phyloP scores from a whole-genome alignment of 1,140 invertebrate genomes.

The Zaprionus ornatus region DNA sequence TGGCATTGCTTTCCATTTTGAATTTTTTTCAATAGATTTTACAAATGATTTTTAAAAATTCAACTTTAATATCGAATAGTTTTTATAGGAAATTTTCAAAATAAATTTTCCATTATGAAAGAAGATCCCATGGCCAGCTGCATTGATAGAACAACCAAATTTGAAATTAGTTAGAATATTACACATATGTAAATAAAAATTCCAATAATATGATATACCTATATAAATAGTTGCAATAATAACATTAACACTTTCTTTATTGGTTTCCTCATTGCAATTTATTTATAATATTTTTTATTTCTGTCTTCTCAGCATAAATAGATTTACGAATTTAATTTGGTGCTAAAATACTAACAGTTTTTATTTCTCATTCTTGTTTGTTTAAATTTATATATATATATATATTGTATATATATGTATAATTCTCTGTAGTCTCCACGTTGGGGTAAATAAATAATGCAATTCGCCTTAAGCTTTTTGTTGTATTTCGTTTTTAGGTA shows the following conservation, averaged over 20 bases:
- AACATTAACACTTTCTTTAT: neutral
- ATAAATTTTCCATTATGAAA: too few relatives aligned
- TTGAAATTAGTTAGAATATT: too few relatives aligned
- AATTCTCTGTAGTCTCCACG: constrained; percentile 32
- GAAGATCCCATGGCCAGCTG: constrained; percentile 2
- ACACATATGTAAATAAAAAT: too few relatives aligned
- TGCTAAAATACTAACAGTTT: constrained; percentile 83
- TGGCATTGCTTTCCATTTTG: constrained; percentile 10
- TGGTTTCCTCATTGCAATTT: neutral
- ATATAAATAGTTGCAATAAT: too few relatives aligned
- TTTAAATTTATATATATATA: constrained; percentile 16
- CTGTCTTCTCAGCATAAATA: constrained; percentile 65
- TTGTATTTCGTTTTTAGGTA: constrained; percentile 56
- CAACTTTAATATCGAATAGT: neutral
- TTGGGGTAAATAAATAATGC: constrained; percentile 62
- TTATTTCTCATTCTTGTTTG: constrained; percentile 52
- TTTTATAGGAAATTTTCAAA: neutral
- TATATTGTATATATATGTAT: constrained; percentile 18
- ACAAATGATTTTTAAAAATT: constrained; percentile 17
- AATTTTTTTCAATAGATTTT: constrained; percentile 7
- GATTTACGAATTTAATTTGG: constrained; percentile 76
- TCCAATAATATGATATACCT: too few relatives aligned
- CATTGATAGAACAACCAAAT: too few relatives aligned
- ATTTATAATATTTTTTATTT: constrained; percentile 48
- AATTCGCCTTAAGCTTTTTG: constrained; percentile 28